These are phyloP conservation scores for Laothoe populi DNA, from an alignment of 2,888 invertebrate genomes.

Conservation along the genomic window DNA sequence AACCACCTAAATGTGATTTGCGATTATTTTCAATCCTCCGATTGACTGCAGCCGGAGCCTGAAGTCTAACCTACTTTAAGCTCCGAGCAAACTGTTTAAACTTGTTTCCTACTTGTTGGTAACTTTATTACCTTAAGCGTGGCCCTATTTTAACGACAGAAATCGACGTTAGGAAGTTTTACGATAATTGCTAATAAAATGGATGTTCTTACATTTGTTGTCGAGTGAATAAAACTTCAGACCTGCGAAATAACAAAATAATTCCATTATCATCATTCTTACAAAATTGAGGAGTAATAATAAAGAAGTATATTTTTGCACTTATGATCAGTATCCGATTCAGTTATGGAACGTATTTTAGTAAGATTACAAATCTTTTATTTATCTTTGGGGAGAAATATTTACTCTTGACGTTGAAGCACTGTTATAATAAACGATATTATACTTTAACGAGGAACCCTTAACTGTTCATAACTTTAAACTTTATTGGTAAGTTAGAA, in stretches of 20 bases:
- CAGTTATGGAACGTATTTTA: neutral
- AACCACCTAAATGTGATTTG: neutral
- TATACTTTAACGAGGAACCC: neutral
- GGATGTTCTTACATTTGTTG: neutral
- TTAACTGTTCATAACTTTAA: constrained; percentile 2
- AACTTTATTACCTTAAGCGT: constrained; percentile 22
- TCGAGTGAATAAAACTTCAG: neutral
- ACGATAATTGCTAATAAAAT: constrained; percentile 30
- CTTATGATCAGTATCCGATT: no score
- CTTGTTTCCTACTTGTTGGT: constrained; percentile 23
- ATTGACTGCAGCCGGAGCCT: neutral
- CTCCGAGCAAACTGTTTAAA: constrained; percentile 5
- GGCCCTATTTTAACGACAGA: constrained; percentile 24
- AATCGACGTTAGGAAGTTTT: constrained; percentile 22
- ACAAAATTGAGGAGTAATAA: neutral
- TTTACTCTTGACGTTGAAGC: neutral
- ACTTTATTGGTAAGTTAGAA: neutral
- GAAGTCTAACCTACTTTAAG: constrained; percentile 16
- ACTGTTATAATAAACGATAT: neutral
- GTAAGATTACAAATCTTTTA: neutral
- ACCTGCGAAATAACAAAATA: constrained; percentile 1
- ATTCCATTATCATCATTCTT: neutral
- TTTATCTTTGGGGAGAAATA: neutral
- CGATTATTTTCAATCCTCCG: neutral
- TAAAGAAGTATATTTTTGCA: neutral